A percentile compares a stretch with the other conserved stretches of the same genome.
Evolutionary conservation across 53 echinoderm and acorn worm species (phyloP).

Genomic region (Antedon mediterranea): DNA sequence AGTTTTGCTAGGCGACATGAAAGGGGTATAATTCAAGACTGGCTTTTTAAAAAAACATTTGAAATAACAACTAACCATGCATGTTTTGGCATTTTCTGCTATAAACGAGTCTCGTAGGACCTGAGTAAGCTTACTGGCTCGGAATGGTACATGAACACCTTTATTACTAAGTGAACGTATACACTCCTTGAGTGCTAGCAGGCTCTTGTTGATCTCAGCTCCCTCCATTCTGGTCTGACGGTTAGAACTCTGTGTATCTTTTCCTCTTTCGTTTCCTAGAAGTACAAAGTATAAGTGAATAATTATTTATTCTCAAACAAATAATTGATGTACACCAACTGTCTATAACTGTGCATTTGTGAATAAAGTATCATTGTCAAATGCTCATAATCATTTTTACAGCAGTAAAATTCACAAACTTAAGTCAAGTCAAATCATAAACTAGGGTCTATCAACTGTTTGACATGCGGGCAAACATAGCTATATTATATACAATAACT

Average conservation of each 20-base stretch:
- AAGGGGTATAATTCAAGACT: too few species aligned
- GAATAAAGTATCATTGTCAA: too few species aligned
- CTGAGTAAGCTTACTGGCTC: slow-evolving; percentile 95
- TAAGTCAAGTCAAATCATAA: too few species aligned
- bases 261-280: slow-evolving; percentile 93
- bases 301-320: not conserved
- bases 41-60: too few species aligned
- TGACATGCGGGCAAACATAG: too few species aligned
- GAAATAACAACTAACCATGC: slow-evolving; percentile 51
- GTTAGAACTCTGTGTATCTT: slow-evolving; percentile 93
- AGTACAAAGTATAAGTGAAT: not conserved
- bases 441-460: too few species aligned
- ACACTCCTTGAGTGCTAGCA: slow-evolving; percentile 93
- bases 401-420: too few species aligned
- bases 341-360: not conserved
- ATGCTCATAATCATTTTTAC: too few species aligned
- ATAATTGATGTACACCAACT: not conserved
- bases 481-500: too few species aligned
- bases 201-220: slow-evolving; percentile 92
- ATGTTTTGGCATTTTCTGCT: slow-evolving; percentile 71
- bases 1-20: too few species aligned
- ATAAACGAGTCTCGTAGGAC: slow-evolving; percentile 98
- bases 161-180: slow-evolving; percentile 79
- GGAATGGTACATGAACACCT: slow-evolving; percentile 86
- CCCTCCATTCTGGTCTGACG: slow-evolving; percentile 97